These are phyloP conservation scores for Chelidonichthys spinosus DNA, from an alignment of 2,797 vertebrate species.

Conservation along the genomic window DNA sequence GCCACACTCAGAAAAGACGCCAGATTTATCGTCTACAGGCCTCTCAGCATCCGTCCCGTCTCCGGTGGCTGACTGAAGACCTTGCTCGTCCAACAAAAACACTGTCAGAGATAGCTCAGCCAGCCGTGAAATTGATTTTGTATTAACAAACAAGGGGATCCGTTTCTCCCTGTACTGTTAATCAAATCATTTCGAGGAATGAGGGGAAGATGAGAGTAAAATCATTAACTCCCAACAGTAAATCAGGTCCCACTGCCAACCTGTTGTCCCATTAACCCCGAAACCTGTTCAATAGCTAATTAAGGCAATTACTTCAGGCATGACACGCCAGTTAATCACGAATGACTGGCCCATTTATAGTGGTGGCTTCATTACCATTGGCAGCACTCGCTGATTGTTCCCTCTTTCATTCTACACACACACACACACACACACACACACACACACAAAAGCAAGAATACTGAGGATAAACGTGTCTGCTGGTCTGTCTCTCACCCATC, in stretches of 20 bases:
- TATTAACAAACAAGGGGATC: constrained; percentile 96
- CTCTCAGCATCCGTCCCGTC: constrained; percentile 69
- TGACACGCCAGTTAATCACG: constrained; percentile 88
- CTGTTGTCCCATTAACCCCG: constrained; percentile 93
- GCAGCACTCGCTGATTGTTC: constrained; percentile 63
- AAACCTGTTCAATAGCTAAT: constrained; percentile 95
- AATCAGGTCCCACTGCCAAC: constrained; percentile 91
- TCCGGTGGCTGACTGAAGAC: constrained; percentile 78
- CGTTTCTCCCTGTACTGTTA: constrained; percentile 91
- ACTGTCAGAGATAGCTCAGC: constrained; percentile 88
- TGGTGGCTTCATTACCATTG: constrained; percentile 85
- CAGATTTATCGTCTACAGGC: constrained; percentile 68
- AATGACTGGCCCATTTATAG: constrained; percentile 84
- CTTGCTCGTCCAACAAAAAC: constrained; percentile 79
- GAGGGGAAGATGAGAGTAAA: constrained; percentile 93
- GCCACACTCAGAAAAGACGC: constrained; percentile 43
- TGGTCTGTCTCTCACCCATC: constrained; percentile 44
- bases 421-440: constrained; percentile 22
- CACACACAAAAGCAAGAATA: constrained; percentile 36
- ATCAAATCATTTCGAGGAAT: constrained; percentile 96
- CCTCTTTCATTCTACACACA: not conserved
- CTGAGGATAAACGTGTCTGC: constrained; percentile 43
- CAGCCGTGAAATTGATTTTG: constrained; percentile 99
- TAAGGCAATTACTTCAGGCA: constrained; percentile 94
- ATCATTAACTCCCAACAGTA: constrained; percentile 93